A percentile compares a stretch with the other conserved stretches of the same genome.
Evolutionary conservation across 2,113 vertebrate species (phyloP).

Genomic region (Rana temporaria): DNA sequence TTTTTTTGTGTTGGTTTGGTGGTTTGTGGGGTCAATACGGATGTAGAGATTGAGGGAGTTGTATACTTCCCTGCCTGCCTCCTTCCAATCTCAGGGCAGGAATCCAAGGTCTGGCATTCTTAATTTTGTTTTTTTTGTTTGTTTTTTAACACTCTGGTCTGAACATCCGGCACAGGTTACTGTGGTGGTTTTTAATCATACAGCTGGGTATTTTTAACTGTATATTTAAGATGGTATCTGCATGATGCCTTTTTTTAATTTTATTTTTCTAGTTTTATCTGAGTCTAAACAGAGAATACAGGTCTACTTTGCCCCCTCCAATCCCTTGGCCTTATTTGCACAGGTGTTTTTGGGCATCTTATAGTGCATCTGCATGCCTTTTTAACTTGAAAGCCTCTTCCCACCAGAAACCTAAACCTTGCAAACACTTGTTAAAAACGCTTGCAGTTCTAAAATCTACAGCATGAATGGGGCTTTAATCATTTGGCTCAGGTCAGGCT

Average conservation of each 20-base stretch:
- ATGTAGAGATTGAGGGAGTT: constrained; percentile 6
- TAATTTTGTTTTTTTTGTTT: constrained; percentile 2
- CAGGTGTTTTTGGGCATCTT: too few species aligned
- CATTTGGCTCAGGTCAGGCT: too few species aligned
- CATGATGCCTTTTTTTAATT: constrained; percentile 2
- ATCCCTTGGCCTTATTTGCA: background rate
- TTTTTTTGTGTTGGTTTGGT: constrained; percentile 40
- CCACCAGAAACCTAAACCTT: too few species aligned
- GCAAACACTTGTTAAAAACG: too few species aligned
- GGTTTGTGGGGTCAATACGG: constrained; percentile 1
- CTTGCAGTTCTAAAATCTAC: too few species aligned
- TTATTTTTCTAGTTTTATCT: background rate
- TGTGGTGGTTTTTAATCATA: constrained; percentile 35
- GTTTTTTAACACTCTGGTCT: background rate
- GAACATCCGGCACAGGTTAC: background rate
- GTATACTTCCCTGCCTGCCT: background rate
- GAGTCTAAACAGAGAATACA: background rate
- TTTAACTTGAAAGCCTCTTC: too few species aligned
- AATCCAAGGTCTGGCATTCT: background rate
- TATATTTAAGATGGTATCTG: constrained; percentile 10
- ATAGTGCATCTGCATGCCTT: too few species aligned
- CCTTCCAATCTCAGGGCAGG: background rate
- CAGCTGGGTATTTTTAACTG: constrained; percentile 9
- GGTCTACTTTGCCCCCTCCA: background rate
- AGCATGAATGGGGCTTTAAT: too few species aligned